Conservation (phyloP, 1,140 invertebrate species). For the Rhopalosiphum padi region DNA sequence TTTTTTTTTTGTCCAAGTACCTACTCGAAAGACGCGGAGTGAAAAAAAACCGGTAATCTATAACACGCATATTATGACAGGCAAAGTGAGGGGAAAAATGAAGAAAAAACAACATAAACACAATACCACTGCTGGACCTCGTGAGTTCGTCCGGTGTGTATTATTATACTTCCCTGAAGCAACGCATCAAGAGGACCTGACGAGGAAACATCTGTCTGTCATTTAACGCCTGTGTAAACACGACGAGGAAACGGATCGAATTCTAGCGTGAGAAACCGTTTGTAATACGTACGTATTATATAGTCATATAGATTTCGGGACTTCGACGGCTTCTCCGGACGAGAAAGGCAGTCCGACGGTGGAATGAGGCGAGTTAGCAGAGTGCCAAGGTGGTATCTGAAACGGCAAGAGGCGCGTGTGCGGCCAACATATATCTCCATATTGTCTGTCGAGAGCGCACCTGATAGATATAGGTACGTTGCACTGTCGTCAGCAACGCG, state of each 20-base stretch:
- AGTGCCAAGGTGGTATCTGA: not conserved
- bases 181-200: not conserved
- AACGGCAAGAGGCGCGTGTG: not conserved
- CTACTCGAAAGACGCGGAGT: not conserved
- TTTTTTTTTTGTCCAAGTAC: not conserved
- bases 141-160: not conserved
- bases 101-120: slow-evolving; percentile 10
- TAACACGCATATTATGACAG: not conserved
- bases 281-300: not conserved
- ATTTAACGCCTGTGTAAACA: slow-evolving; percentile 49
- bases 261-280: slow-evolving; percentile 45
- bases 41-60: not conserved
- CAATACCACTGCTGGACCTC: not conserved
- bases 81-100: not conserved
- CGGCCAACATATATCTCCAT: not conserved
- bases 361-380: not conserved
- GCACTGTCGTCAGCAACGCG: not conserved
- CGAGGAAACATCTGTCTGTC: slow-evolving; percentile 38
- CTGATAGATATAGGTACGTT: not conserved
- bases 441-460: not conserved
- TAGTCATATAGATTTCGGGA: not conserved
- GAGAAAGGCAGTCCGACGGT: not conserved
- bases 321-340: not conserved
- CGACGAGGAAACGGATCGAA: slow-evolving; percentile 35
- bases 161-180: not conserved